A percentile compares a stretch with the other conserved stretches of the same genome.
Evolutionary conservation across 2,888 invertebrate species (phyloP).

Genomic region (Campaea margaritaria): DNA sequence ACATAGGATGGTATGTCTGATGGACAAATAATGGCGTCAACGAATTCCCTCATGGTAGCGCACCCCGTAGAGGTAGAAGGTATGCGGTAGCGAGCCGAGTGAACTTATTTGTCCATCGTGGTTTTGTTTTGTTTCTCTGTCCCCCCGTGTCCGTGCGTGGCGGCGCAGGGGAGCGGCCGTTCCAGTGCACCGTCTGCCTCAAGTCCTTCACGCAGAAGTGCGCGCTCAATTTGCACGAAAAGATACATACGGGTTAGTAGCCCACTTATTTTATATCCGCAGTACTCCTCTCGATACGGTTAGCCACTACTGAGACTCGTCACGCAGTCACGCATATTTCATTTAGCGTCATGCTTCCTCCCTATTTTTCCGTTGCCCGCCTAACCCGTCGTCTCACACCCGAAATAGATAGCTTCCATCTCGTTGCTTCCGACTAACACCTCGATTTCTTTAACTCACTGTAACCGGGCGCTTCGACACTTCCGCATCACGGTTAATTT

Average conservation of each 20-base stretch:
- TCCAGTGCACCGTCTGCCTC: constrained; percentile 87
- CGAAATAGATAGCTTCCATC: constrained; percentile 74
- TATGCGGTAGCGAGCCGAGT: constrained; percentile 46
- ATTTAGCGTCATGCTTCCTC: constrained; percentile 82
- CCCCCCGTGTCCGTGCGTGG: constrained; percentile 73
- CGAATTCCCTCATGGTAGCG: constrained; percentile 79
- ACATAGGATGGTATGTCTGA: constrained; percentile 78
- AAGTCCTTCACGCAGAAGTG: constrained; percentile 87
- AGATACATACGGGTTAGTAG: constrained; percentile 87
- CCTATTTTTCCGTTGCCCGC: constrained; percentile 81
- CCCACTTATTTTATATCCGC: constrained; percentile 77
- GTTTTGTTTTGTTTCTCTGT: constrained; percentile 86
- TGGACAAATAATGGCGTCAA: constrained; percentile 79
- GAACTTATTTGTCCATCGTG: constrained; percentile 83
- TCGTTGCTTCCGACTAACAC: constrained; percentile 83
- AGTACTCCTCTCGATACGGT: constrained; percentile 71
- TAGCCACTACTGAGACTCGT: constrained; percentile 68
- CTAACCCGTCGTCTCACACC: constrained; percentile 77
- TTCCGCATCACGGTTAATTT: constrained; percentile 72
- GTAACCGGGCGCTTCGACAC: constrained; percentile 72
- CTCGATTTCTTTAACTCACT: constrained; percentile 70
- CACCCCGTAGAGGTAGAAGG: constrained; percentile 41
- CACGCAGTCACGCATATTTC: constrained; percentile 70
- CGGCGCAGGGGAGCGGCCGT: constrained; percentile 86
- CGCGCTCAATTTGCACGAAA: constrained; percentile 87